These are phyloP conservation scores for Gyps fulvus DNA, from an alignment of 2,113 vertebrate species.

Conservation along the genomic window DNA sequence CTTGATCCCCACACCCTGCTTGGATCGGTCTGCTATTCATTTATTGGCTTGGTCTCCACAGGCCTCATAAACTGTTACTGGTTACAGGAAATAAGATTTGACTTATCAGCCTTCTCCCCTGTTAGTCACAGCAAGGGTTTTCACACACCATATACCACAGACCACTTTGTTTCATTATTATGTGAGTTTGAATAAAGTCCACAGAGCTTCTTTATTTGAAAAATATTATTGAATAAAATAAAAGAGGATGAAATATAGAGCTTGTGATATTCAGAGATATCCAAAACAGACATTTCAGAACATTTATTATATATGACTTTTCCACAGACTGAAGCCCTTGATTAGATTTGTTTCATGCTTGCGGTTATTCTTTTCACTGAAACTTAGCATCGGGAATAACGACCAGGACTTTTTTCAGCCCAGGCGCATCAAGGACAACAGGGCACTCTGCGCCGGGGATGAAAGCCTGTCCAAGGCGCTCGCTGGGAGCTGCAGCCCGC, in stretches of 20 bases:
- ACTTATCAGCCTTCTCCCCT: background rate
- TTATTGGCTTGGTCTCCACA: background rate
- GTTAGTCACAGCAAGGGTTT: background rate
- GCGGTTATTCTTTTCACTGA: background rate
- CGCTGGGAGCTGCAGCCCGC: accelerated
- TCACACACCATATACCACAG: background rate
- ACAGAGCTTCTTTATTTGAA: background rate
- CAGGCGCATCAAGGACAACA: background rate
- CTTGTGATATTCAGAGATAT: background rate
- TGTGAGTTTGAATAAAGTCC: background rate
- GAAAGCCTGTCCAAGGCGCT: background rate
- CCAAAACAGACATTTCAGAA: background rate
- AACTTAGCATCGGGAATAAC: background rate
- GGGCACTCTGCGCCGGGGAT: accelerated
- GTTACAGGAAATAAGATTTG: background rate
- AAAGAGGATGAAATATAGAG: background rate
- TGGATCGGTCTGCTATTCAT: background rate
- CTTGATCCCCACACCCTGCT: background rate
- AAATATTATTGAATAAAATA: background rate
- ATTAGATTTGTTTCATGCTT: background rate
- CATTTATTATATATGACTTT: background rate
- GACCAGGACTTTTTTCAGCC: background rate
- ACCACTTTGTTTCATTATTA: background rate
- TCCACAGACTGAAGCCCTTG: background rate
- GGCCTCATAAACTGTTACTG: background rate